These are phyloP conservation scores for Trilocha varians DNA, from an alignment of 2,888 invertebrate species.

Conservation along the genomic window DNA sequence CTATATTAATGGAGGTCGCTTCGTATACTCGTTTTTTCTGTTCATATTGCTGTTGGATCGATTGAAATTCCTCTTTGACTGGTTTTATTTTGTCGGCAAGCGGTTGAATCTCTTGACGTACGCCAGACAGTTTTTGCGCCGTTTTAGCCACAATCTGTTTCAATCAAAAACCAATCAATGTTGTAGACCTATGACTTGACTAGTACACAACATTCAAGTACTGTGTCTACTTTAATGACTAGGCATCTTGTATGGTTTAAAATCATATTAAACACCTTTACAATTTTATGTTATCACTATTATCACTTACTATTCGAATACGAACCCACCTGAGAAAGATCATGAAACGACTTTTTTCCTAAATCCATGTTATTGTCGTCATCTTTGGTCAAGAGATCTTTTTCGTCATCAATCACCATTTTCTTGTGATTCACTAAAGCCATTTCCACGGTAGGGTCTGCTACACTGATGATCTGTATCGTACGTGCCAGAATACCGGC, in stretches of 20 bases:
- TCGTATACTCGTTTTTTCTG: slow-evolving; percentile 80
- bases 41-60: slow-evolving; percentile 77
- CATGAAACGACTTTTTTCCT: slow-evolving; percentile 57
- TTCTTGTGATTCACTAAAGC: slow-evolving; percentile 67
- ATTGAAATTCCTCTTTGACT: slow-evolving; percentile 77
- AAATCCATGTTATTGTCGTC: slow-evolving; percentile 45
- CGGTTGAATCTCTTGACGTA: slow-evolving; percentile 63
- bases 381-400: slow-evolving; percentile 69
- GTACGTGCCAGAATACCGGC: slow-evolving; percentile 83
- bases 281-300: no score
- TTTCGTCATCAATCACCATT: slow-evolving; percentile 62
- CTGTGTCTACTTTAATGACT: no score
- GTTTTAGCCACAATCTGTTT: slow-evolving; percentile 76
- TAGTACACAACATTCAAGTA: no score
- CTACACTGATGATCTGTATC: slow-evolving; percentile 79
- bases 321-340: slow-evolving; percentile 54
- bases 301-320: slow-evolving; percentile 5
- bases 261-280: no score
- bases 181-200: no score
- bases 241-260: no score
- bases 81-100: slow-evolving; percentile 73
- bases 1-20: slow-evolving; percentile 72
- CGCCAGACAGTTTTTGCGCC: slow-evolving; percentile 65
- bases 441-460: slow-evolving; percentile 67
- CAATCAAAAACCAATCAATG: no score